Percentiles rank a stretch among this genome's conserved stretches.
Evolutionary conservation across 2,113 vertebrate species (phyloP).

Genomic region (Abramis brama): DNA sequence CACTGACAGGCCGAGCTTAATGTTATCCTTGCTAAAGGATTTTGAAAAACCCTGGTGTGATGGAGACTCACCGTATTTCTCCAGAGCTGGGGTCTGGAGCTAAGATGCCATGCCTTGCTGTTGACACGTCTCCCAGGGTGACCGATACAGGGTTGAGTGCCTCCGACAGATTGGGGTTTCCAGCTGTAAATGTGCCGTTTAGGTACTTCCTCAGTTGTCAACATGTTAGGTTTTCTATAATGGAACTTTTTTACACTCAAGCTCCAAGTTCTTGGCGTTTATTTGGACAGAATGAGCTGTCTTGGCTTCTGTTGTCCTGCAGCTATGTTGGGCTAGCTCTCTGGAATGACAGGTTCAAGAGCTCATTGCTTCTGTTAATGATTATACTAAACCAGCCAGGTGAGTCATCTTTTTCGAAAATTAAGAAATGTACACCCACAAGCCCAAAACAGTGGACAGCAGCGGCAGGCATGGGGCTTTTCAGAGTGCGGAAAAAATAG

Average conservation of each 20-base stretch:
- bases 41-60: conserved; percentile 61
- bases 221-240: not conserved
- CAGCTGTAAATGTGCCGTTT: not conserved
- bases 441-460: conserved; percentile 8
- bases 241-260: not conserved
- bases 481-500: conserved; percentile 91
- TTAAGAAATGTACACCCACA: conserved; percentile 7
- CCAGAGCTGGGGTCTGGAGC: conserved; percentile 46
- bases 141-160: conserved; percentile 39
- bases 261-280: not conserved
- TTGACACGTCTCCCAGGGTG: conserved; percentile 46
- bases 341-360: conserved; percentile 33
- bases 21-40: conserved; percentile 53
- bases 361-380: conserved; percentile 72
- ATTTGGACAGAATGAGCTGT: not conserved
- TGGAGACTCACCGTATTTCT: conserved; percentile 69
- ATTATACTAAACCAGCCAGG: conserved; percentile 67
- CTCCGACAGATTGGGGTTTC: not conserved
- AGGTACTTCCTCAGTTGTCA: not conserved
- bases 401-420: conserved; percentile 1
- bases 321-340: not conserved
- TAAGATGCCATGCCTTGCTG: conserved; percentile 54
- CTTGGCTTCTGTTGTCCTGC: not conserved
- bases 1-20: conserved; percentile 48
- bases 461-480: conserved; percentile 87